phyloP scores from a whole-genome alignment of 2,797 vertebrate genomes.

The Neoniphon sammara region DNA sequence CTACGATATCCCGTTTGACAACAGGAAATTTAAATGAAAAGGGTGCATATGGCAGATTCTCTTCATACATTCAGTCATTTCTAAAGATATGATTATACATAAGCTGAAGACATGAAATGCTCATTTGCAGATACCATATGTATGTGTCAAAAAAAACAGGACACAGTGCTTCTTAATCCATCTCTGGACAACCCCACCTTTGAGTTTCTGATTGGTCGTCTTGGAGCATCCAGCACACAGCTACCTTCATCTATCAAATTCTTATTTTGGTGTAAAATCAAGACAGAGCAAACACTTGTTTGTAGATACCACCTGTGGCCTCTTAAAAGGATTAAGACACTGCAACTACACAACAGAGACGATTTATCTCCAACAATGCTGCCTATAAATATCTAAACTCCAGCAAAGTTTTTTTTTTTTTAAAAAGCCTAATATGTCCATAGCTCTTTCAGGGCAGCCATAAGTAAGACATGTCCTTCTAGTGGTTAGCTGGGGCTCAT shows the following conservation, averaged over 20 bases:
- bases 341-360: not conserved
- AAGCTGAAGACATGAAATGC: slow-evolving; percentile 83
- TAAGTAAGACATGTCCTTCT: slow-evolving; percentile 63
- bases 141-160: not conserved
- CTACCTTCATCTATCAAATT: slow-evolving; percentile 49
- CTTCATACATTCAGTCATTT: slow-evolving; percentile 88
- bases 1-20: slow-evolving; percentile 83
- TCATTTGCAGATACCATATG: slow-evolving; percentile 84
- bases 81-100: slow-evolving; percentile 87
- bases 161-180: slow-evolving; percentile 14
- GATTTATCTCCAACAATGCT: slow-evolving; percentile 45
- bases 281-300: slow-evolving; percentile 32
- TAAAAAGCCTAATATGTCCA: slow-evolving; percentile 47
- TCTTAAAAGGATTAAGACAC: slow-evolving; percentile 23
- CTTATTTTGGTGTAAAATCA: slow-evolving; percentile 44
- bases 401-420: slow-evolving; percentile 58
- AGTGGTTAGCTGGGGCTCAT: slow-evolving; percentile 74
- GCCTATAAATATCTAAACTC: slow-evolving; percentile 61
- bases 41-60: slow-evolving; percentile 88
- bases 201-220: slow-evolving; percentile 14
- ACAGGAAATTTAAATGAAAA: slow-evolving; percentile 91
- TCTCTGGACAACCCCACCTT: slow-evolving; percentile 1
- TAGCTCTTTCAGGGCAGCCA: slow-evolving; percentile 56
- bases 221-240: slow-evolving; percentile 21
- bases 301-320: slow-evolving; percentile 67